Percentiles rank a stretch among this genome's conserved stretches.
These are phyloP conservation scores for Geopemphigus sp. DNA, from an alignment of 1,140 invertebrate genomes.

Conservation along the genomic window DNA sequence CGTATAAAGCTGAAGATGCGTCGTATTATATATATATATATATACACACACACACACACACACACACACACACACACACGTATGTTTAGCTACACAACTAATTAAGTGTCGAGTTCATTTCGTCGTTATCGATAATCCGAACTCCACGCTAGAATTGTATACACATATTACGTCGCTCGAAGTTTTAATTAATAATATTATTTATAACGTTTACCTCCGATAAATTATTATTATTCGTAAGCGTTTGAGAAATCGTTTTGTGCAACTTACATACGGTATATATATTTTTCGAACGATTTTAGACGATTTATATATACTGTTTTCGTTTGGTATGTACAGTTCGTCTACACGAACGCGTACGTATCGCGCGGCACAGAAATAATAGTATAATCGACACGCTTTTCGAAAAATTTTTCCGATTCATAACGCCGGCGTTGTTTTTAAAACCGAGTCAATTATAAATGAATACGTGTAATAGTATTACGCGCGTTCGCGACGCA, in stretches of 20 bases:
- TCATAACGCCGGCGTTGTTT: neutral
- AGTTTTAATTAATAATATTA: neutral
- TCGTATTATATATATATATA: no score
- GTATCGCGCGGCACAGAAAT: neutral
- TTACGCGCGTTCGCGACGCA: neutral
- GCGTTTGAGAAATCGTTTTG: neutral
- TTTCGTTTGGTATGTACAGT: neutral
- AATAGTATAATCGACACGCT: neutral
- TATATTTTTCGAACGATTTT: neutral
- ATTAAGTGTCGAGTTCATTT: neutral
- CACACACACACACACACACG: no score
- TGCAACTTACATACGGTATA: no score
- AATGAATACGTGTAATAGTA: neutral
- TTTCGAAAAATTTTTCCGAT: neutral
- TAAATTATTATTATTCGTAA: neutral
- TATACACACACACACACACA: no score
- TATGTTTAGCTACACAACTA: no score
- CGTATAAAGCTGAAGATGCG: neutral
- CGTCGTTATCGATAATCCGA: neutral
- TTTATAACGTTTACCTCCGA: neutral
- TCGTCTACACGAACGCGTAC: neutral
- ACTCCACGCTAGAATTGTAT: neutral
- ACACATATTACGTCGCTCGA: neutral
- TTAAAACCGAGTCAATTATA: neutral
- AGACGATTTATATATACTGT: no score